Percentiles rank a stretch among this genome's conserved stretches.
These are phyloP conservation scores for Ennomos fuscantarius DNA, from an alignment of 2,888 invertebrate species.

Conservation along the genomic window DNA sequence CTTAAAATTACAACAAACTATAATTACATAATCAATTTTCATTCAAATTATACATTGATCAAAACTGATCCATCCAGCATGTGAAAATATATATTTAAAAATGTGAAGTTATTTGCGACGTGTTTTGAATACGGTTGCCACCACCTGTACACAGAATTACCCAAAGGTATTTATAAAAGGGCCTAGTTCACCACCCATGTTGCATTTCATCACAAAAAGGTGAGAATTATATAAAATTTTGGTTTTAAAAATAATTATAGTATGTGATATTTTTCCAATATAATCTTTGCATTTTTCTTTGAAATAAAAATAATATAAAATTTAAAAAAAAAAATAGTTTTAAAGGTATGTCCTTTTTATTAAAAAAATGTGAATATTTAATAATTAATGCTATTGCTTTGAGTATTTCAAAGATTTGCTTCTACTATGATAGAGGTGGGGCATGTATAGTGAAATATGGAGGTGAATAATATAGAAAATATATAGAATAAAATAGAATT, in stretches of 20 bases:
- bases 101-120: no score
- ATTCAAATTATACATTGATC: not conserved
- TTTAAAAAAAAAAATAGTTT: slow-evolving; percentile 33
- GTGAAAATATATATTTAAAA: not conserved
- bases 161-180: not conserved
- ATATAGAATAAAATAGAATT: no score
- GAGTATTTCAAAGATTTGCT: not conserved
- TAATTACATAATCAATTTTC: no score
- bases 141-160: not conserved
- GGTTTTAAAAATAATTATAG: slow-evolving; percentile 30
- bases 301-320: slow-evolving; percentile 32
- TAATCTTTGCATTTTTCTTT: slow-evolving; percentile 36
- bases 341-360: slow-evolving; percentile 17
- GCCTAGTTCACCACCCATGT: slow-evolving; percentile 7
- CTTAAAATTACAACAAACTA: no score
- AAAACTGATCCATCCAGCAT: not conserved
- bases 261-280: slow-evolving; percentile 39
- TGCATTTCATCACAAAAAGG: slow-evolving; percentile 11
- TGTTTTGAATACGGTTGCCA: no score
- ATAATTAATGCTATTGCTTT: slow-evolving; percentile 9
- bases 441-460: no score
- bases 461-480: no score
- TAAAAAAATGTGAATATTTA: slow-evolving; percentile 26
- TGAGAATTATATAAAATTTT: slow-evolving; percentile 13
- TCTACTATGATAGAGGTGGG: no score